Evolutionary conservation across 1,140 invertebrate species (phyloP).

Genomic region (Pomacea maculata): DNA sequence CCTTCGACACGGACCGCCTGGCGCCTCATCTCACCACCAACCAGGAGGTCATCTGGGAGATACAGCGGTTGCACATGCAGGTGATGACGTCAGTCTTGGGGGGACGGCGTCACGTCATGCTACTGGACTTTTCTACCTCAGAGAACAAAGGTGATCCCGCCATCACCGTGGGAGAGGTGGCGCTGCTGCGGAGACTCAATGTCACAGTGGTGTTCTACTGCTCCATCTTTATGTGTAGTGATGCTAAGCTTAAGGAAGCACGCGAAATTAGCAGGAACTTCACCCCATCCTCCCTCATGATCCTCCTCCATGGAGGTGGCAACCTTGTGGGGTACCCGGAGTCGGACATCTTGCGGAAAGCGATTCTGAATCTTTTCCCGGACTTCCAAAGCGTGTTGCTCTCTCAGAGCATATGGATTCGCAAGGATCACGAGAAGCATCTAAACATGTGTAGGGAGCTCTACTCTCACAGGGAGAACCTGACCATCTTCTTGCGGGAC

Average conservation of each 20-base stretch:
- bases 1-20: conserved; percentile 23
- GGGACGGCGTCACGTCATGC: conserved; percentile 25
- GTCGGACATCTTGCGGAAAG: conserved; percentile 7
- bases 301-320: conserved; percentile 34
- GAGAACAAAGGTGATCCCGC: conserved; percentile 44
- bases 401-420: conserved; percentile 29
- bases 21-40: conserved; percentile 19
- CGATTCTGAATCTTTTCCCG: conserved; percentile 21
- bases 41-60: conserved; percentile 28
- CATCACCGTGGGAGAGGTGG: conserved; percentile 37
- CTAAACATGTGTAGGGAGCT: conserved; percentile 1
- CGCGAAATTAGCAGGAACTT: neutral
- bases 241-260: neutral
- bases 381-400: conserved; percentile 20
- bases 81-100: conserved; percentile 22
- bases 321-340: conserved; percentile 31
- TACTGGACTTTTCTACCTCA: conserved; percentile 29
- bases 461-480: conserved; percentile 24
- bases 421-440: neutral
- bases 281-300: conserved; percentile 20
- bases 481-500: conserved; percentile 35
- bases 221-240: neutral
- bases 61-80: conserved; percentile 26
- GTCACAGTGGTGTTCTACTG: neutral
- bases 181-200: conserved; percentile 19